Base-by-base conservation (phyloP, 1,140 invertebrate species). In the Drosophila virilis region DNA sequence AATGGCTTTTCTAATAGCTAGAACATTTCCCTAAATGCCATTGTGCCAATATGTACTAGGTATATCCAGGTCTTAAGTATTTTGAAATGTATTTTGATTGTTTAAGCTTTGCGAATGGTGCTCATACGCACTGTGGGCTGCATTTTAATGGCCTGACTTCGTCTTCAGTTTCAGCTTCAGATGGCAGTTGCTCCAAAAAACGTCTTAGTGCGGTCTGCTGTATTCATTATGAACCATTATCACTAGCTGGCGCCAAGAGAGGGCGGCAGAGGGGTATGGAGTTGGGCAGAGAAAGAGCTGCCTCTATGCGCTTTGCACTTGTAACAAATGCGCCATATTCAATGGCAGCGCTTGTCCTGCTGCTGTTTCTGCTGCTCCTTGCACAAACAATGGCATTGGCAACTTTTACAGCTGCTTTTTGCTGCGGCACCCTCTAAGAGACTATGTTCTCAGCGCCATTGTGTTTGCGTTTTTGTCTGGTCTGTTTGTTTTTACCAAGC, bases 191-290 rank as follows among this genome's bases (percentile, higher is more conserved):
- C 17, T 64, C 9, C 38, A 51, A 78, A 76, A 78, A 67, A 58
- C 67, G 74, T 82, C 82, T 82, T 82, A 48, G 58, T 88, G 82
- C 72, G 82, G 82, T 67, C 71, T 68, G 57, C 69, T 82, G 71
- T 85, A 83, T 88, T 88, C 83, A 88, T 88, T 89, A 89, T 88
- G 83, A 83, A 66, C 84, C 83, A 88, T 88, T 88, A 89, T 83
- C 83, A 83, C 84, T 79, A 89, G 83, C 84, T 88, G 83, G 84
- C 84, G 79, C 88, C 83, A 86, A 88, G 79, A 65, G 61, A 77
- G 67, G 57, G 43, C 75, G 57, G 52, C 9, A 37, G 38, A 1
- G 33, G 6, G 15, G 8, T 51, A 46, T 54, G 35, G 45, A 32
- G 22, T 6, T 28, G 46, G 48, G 46, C 35, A 22, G 50, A 45